A percentile compares a stretch with the other conserved stretches of the same genome.
Conservation (phyloP, 2,888 invertebrate species). For the Tillus elongatus region DNA sequence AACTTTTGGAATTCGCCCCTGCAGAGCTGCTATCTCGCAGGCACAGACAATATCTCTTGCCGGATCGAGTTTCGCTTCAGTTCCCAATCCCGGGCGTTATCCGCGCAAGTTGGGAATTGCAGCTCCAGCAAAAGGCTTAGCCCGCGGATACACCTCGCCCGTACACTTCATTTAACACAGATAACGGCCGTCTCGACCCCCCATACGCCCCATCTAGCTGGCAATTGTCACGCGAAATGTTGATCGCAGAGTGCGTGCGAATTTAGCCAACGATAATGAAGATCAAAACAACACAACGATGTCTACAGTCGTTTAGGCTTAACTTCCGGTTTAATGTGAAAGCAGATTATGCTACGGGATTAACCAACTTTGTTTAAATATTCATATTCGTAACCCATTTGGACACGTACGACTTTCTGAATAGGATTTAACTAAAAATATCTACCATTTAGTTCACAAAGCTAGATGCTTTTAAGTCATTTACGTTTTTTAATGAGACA, state of each 20-base stretch:
- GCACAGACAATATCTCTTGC: constrained; percentile 39
- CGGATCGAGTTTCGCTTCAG: constrained; percentile 41
- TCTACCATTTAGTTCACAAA: too few species aligned
- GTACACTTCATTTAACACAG: constrained; percentile 44
- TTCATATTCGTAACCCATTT: too few species aligned
- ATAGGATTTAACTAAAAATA: too few species aligned
- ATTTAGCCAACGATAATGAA: constrained; percentile 37
- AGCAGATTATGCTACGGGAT: constrained; percentile 19
- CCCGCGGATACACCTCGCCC: constrained; percentile 39
- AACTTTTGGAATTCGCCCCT: constrained; percentile 21
- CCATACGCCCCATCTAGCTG: constrained; percentile 14
- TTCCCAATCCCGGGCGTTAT: constrained; percentile 39
- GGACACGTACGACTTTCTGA: too few species aligned
- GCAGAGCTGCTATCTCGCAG: constrained; percentile 31
- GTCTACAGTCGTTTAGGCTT: constrained; percentile 30
- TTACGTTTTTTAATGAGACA: too few species aligned
- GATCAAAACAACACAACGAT: constrained; percentile 33
- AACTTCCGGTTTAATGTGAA: constrained; percentile 30
- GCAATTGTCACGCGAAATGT: constrained; percentile 35
- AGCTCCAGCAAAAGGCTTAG: constrained; percentile 40
- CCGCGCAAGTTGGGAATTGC: constrained; percentile 38
- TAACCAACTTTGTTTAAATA: constrained; percentile 14
- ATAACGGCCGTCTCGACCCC: constrained; percentile 44
- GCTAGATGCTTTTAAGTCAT: too few species aligned
- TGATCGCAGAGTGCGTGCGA: constrained; percentile 39